phyloP scores from a whole-genome alignment of 2,888 invertebrate genomes.

The Agriopis leucophaearia region DNA sequence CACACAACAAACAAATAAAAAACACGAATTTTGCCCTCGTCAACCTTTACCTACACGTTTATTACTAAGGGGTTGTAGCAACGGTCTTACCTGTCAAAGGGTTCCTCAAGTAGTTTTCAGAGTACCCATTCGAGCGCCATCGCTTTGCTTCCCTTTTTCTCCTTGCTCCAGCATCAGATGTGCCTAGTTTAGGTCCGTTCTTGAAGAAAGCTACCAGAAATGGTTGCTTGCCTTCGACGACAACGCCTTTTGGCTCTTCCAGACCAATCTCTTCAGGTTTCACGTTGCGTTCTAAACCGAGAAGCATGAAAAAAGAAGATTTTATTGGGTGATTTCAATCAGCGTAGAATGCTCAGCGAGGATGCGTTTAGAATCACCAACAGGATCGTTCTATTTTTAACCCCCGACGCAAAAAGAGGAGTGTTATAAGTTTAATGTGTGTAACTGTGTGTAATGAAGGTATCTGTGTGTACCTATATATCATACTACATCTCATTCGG shows the following conservation, averaged over 20 bases:
- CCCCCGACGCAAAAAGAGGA: too few species aligned
- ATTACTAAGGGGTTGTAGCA: too few species aligned
- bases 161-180: slow-evolving; percentile 85
- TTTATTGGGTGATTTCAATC: neutral
- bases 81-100: slow-evolving; percentile 82
- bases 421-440: too few species aligned
- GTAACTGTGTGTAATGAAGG: too few species aligned
- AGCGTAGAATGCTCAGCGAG: neutral
- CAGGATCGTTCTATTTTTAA: too few species aligned
- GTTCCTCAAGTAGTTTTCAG: slow-evolving; percentile 84
- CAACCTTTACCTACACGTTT: too few species aligned
- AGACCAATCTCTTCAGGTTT: slow-evolving; percentile 95
- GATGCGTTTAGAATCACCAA: too few species aligned
- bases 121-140: slow-evolving; percentile 81
- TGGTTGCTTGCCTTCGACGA: slow-evolving; percentile 92
- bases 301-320: slow-evolving; percentile 1
- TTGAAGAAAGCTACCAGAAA: slow-evolving; percentile 97
- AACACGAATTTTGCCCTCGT: too few species aligned
- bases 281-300: slow-evolving; percentile 89
- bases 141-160: slow-evolving; percentile 86
- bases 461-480: too few species aligned
- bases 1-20: too few species aligned
- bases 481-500: too few species aligned
- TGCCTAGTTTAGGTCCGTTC: slow-evolving; percentile 84
- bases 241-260: slow-evolving; percentile 89